phyloP scores from a whole-genome alignment of 2,797 vertebrate species.

The Percopsis omiscomaycus region DNA sequence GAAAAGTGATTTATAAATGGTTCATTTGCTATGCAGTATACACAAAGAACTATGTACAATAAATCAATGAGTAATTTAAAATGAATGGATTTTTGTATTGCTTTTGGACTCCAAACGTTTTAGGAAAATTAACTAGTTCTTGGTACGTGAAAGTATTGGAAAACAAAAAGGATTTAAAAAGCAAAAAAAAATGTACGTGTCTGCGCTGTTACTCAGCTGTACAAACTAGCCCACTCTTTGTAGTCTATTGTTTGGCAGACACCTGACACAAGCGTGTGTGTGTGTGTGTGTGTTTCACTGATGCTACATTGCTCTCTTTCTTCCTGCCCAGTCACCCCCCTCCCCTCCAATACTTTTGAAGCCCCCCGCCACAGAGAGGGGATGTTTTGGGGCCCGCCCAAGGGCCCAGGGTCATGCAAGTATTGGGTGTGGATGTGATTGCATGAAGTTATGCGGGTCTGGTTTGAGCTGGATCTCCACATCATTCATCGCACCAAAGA shows the following conservation, averaged over 20 bases:
- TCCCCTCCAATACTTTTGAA: slow-evolving; percentile 55
- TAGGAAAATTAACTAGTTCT: too few relatives aligned
- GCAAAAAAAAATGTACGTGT: not conserved
- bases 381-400: slow-evolving; percentile 59
- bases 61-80: slow-evolving; percentile 31
- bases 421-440: slow-evolving; percentile 44
- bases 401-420: slow-evolving; percentile 40
- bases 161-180: too few relatives aligned
- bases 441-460: slow-evolving; percentile 29
- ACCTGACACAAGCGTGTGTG: not conserved
- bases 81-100: not conserved
- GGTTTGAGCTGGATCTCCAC: slow-evolving; percentile 55
- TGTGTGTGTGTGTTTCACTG: not conserved
- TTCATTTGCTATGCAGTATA: slow-evolving; percentile 6
- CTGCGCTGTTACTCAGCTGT: not conserved
- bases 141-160: too few relatives aligned
- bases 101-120: not conserved
- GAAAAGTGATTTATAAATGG: slow-evolving; percentile 20
- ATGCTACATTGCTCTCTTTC: not conserved
- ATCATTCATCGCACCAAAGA: slow-evolving; percentile 46
- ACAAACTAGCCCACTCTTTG: slow-evolving; percentile 8
- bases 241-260: slow-evolving; percentile 13
- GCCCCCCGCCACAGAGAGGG: slow-evolving; percentile 47
- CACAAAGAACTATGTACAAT: slow-evolving; percentile 29
- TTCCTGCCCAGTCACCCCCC: slow-evolving; percentile 5